phyloP scores from a whole-genome alignment of 1,140 invertebrate genomes.

The Pseudomyrmex sp. region DNA sequence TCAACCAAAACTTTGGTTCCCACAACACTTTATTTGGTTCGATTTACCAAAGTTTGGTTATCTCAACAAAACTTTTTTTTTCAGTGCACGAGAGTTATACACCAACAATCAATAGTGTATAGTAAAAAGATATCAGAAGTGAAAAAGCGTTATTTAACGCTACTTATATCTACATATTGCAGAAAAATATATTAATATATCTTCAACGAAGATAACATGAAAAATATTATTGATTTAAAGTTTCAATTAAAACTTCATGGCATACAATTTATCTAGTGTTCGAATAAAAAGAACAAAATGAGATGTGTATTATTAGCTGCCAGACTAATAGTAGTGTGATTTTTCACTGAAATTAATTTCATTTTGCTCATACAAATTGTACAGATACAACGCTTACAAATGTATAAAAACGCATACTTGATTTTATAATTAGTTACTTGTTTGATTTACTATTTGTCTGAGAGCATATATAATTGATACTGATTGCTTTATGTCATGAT shows the following conservation, averaged over 20 bases:
- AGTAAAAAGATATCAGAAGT: neutral
- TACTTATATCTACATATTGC: neutral
- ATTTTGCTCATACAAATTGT: neutral
- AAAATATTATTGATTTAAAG: neutral
- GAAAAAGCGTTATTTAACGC: constrained; percentile 7
- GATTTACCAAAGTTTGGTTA: no score
- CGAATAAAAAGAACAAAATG: neutral
- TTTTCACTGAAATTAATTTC: neutral
- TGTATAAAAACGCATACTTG: neutral
- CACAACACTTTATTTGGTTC: no score
- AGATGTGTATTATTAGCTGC: neutral
- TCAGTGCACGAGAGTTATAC: neutral
- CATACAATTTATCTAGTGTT: constrained; percentile 10
- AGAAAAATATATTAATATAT: constrained; percentile 10
- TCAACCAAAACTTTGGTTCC: no score
- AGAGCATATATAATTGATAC: no score
- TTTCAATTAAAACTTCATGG: neutral
- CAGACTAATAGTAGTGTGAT: neutral
- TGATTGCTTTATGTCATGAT: no score
- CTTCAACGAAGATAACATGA: neutral
- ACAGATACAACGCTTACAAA: neutral
- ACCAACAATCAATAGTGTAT: neutral
- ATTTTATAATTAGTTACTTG: neutral
- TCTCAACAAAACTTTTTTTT: no score
- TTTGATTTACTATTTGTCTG: neutral